A percentile compares a stretch with the other conserved stretches of the same genome.
phyloP scores from a whole-genome alignment of 2,888 invertebrate species.

The Parnassius mnemosyne region DNA sequence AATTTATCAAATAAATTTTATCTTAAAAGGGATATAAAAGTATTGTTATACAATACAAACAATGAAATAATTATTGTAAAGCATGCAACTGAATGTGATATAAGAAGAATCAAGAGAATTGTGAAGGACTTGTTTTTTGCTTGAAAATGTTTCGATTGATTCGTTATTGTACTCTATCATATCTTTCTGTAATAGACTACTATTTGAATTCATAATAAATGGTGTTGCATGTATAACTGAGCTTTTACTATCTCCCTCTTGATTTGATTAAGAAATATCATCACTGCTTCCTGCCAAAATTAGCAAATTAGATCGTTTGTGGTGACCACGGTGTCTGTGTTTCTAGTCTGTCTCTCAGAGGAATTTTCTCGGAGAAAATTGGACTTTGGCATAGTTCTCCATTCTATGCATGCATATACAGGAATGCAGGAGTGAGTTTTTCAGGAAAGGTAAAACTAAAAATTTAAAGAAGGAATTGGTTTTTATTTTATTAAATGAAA shows the following conservation, averaged over 20 bases:
- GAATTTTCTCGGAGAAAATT: too few species aligned
- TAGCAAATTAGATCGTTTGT: background rate
- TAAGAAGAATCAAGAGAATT: background rate
- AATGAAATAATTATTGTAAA: background rate
- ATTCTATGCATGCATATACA: too few species aligned
- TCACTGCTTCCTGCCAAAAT: too few species aligned
- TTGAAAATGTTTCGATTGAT: conserved; percentile 21
- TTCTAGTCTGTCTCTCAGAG: too few species aligned
- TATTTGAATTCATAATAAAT: conserved; percentile 34
- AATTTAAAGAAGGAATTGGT: too few species aligned
- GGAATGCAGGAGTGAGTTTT: too few species aligned
- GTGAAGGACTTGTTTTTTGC: conserved; percentile 1
- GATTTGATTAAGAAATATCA: background rate
- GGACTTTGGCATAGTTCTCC: too few species aligned
- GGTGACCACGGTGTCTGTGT: too few species aligned
- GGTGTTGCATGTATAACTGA: conserved; percentile 40
- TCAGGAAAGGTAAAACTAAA: too few species aligned
- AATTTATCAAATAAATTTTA: background rate
- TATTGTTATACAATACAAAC: background rate
- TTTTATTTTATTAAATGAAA: too few species aligned
- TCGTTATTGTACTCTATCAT: conserved; percentile 19
- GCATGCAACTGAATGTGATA: background rate
- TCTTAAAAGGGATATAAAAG: background rate
- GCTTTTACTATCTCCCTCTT: conserved; percentile 1
- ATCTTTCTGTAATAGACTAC: conserved; percentile 25